These are phyloP conservation scores for Phallusia fumigata DNA, from an alignment of 23 tunicate genomes.

Conservation along the genomic window DNA sequence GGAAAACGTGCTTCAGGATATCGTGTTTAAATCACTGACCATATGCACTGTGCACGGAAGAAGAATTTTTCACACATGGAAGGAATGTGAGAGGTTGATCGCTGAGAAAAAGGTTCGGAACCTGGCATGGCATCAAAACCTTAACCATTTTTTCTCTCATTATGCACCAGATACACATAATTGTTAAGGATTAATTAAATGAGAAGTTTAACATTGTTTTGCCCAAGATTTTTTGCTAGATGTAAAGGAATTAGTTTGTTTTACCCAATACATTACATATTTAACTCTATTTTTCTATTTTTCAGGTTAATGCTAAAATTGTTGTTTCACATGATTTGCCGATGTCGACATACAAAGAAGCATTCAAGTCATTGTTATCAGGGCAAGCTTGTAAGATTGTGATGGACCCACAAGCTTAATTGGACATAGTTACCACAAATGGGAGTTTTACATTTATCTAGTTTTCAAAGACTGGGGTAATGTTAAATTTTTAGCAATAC, in stretches of 20 bases:
- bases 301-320: constrained; percentile 58
- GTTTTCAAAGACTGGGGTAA: no score
- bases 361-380: constrained; percentile 64
- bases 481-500: no score
- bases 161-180: no score
- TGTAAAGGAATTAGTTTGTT: no score
- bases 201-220: no score
- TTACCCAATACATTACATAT: no score
- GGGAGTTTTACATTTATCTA: no score
- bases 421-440: no score
- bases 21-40: constrained; percentile 84
- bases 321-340: constrained; percentile 81
- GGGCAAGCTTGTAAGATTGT: constrained; percentile 90
- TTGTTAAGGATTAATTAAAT: no score
- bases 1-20: constrained; percentile 85
- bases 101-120: constrained; percentile 62
- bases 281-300: not conserved
- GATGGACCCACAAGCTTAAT: constrained; percentile 66
- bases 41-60: constrained; percentile 89
- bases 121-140: no score
- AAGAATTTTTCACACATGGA: constrained; percentile 96
- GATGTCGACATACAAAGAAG: constrained; percentile 56
- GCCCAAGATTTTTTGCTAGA: no score
- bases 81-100: constrained; percentile 88
- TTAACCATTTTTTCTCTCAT: no score